These are phyloP conservation scores for Heliocidaris tuberculata DNA, from an alignment of 35 echinoderm and acorn worm genomes.

Conservation along the genomic window DNA sequence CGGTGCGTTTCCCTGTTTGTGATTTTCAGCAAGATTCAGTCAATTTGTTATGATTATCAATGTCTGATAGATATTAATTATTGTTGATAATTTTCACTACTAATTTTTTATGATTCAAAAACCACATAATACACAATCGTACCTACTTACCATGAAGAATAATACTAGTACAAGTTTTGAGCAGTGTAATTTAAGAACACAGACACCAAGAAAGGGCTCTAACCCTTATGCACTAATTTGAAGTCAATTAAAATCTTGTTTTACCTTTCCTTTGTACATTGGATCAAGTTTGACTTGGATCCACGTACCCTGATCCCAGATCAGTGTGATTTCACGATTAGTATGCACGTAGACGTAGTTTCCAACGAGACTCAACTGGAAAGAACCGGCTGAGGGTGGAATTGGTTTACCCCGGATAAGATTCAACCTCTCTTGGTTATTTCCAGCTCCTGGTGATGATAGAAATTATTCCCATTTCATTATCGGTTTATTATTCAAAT, in stretches of 20 bases:
- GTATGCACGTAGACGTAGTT: slow-evolving; percentile 83
- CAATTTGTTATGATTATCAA: too few species aligned
- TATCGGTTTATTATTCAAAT: not conserved
- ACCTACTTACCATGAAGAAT: too few species aligned
- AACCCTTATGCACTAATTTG: too few species aligned
- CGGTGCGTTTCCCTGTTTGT: too few species aligned
- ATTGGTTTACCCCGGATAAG: slow-evolving; percentile 59
- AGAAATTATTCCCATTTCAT: not conserved
- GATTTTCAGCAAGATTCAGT: too few species aligned
- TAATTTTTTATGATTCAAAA: too few species aligned
- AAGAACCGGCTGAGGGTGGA: slow-evolving; percentile 38
- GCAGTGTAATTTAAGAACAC: too few species aligned
- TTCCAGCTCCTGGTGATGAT: slow-evolving; percentile 37
- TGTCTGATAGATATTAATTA: too few species aligned
- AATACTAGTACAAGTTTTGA: too few species aligned
- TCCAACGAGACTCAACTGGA: slow-evolving; percentile 62
- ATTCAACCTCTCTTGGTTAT: slow-evolving; percentile 44
- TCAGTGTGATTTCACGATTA: slow-evolving; percentile 67
- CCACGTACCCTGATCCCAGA: slow-evolving; percentile 89
- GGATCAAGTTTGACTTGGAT: slow-evolving; percentile 59
- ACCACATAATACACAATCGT: too few species aligned
- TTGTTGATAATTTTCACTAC: too few species aligned
- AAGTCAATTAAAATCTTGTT: not conserved
- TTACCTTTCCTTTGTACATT: slow-evolving; percentile 44
- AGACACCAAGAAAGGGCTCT: too few species aligned